Conservation (phyloP, 2,797 vertebrate genomes). For the Lindbergichthys nudifrons region DNA sequence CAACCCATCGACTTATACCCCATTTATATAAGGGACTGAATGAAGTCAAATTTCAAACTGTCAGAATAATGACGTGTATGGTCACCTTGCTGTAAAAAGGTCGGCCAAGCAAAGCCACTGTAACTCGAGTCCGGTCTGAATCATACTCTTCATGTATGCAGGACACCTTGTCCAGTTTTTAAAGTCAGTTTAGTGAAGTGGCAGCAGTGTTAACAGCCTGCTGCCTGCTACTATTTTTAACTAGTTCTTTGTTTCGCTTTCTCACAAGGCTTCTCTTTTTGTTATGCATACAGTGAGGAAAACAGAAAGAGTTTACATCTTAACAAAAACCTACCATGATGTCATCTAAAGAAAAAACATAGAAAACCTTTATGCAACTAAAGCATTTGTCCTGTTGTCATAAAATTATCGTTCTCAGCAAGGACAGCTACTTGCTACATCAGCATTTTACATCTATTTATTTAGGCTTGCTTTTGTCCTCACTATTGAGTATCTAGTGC, state of each 20-base stretch:
- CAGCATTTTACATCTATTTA: too few species aligned
- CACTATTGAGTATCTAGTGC: too few species aligned
- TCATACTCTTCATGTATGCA: slow-evolving; percentile 16
- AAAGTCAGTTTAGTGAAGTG: background rate
- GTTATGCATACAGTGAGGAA: background rate
- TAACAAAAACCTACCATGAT: background rate
- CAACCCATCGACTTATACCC: too few species aligned
- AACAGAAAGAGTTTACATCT: background rate
- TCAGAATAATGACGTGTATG: background rate
- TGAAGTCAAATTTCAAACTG: slow-evolving; percentile 3
- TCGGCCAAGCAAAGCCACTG: background rate
- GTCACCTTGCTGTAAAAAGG: slow-evolving; percentile 11
- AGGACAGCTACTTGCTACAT: too few species aligned
- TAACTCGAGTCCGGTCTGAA: slow-evolving; percentile 8
- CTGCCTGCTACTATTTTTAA: slow-evolving; percentile 24
- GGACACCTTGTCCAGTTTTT: background rate
- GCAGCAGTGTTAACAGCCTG: background rate
- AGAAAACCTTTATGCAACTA: too few species aligned
- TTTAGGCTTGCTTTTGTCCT: too few species aligned
- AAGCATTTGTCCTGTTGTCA: too few species aligned
- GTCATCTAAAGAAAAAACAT: too few species aligned
- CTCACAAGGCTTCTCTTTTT: slow-evolving; percentile 13
- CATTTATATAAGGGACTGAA: slow-evolving; percentile 10
- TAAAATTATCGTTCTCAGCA: too few species aligned
- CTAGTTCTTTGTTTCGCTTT: background rate